Conservation (phyloP, 2,888 invertebrate genomes). For the Platerodrilus igneus region DNA sequence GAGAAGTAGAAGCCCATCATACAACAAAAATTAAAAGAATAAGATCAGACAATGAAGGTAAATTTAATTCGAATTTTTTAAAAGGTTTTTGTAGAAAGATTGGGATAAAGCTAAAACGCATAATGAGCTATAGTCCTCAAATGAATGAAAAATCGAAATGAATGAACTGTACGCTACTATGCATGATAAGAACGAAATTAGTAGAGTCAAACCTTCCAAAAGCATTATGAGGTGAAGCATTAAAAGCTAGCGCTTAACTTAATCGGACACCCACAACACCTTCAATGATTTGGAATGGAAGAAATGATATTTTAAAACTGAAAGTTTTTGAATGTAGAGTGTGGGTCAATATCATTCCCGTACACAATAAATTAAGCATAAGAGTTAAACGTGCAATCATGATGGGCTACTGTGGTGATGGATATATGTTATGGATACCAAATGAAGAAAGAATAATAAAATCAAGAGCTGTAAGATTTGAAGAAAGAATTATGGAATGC, state of each 20-base stretch:
- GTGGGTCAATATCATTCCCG: conserved; percentile 25
- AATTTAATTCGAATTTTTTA: conserved; percentile 8
- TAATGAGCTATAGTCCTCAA: conserved; percentile 11
- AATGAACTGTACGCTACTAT: conserved; percentile 9
- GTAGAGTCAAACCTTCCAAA: conserved; percentile 3
- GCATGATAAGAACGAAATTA: conserved; percentile 10
- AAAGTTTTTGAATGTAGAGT: conserved; percentile 28
- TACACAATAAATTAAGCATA: conserved; percentile 24
- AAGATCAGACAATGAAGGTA: conserved; percentile 5
- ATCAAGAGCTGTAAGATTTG: background rate
- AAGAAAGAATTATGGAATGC: conserved; percentile 2
- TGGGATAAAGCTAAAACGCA: conserved; percentile 9
- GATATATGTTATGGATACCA: conserved; percentile 28
- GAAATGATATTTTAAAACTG: conserved; percentile 24
- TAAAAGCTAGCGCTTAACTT: conserved; percentile 5
- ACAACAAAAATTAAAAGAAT: conserved; percentile 4
- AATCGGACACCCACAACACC: conserved; percentile 17
- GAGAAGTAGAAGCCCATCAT: conserved; percentile 10
- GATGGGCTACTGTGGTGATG: conserved; percentile 27
- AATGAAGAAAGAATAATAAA: background rate
- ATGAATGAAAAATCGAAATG: too few relatives aligned
- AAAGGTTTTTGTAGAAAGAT: conserved; percentile 7
- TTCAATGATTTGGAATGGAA: conserved; percentile 22
- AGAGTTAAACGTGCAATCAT: conserved; percentile 23
- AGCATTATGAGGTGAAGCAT: conserved; percentile 11